A percentile compares a stretch with the other conserved stretches of the same genome.
phyloP scores from a whole-genome alignment of 2,888 invertebrate genomes.

The Hemaris fuciformis region DNA sequence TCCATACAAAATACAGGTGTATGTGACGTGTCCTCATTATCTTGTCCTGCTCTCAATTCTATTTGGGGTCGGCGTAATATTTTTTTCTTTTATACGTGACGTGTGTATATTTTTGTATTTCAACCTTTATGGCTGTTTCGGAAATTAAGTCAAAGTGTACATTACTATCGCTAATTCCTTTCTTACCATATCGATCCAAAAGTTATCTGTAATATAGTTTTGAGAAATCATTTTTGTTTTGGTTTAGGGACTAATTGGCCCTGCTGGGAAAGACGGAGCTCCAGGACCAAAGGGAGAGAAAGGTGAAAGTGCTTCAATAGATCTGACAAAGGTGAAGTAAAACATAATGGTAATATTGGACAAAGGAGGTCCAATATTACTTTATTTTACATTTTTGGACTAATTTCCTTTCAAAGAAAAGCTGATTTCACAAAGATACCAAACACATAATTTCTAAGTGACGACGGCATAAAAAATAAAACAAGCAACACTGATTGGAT shows the following conservation, averaged over 20 bases:
- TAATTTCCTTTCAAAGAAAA: too few species aligned
- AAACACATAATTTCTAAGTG: too few species aligned
- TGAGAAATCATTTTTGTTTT: not conserved
- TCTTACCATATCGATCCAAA: not conserved
- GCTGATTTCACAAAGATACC: not conserved
- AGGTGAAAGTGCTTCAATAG: constrained; percentile 47
- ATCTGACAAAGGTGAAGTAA: constrained; percentile 44
- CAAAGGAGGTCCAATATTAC: not conserved
- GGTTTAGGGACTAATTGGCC: constrained; percentile 36
- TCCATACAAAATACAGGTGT: too few species aligned
- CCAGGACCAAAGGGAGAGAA: constrained; percentile 56
- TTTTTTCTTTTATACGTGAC: too few species aligned
- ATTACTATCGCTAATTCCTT: too few species aligned
- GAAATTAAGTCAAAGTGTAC: too few species aligned
- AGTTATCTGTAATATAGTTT: not conserved
- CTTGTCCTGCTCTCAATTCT: not conserved
- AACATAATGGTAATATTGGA: not conserved
- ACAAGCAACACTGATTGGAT: not conserved
- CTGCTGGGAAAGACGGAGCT: constrained; percentile 38
- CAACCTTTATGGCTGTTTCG: too few species aligned
- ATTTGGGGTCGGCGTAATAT: not conserved
- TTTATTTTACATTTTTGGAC: not conserved
- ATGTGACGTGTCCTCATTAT: too few species aligned
- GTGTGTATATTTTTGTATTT: too few species aligned
- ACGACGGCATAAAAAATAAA: too few species aligned